Conservation (phyloP, 2,797 vertebrate species). For the Sebastes miniatus region DNA sequence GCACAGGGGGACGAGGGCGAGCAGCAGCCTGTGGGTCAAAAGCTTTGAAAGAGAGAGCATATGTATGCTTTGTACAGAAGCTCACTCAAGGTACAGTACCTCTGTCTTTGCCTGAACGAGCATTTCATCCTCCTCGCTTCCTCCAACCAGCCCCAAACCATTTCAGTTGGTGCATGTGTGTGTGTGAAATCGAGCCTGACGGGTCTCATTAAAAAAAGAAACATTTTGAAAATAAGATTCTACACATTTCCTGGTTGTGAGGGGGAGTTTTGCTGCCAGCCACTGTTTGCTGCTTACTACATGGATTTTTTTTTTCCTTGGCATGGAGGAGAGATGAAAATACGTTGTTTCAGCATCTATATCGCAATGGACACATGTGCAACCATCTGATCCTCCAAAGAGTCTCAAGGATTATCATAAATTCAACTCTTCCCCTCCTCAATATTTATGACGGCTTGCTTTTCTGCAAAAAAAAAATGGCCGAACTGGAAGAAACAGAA, state of each 20-base stretch:
- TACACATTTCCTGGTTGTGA: background rate
- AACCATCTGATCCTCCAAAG: background rate
- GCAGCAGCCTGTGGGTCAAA: slow-evolving; percentile 3
- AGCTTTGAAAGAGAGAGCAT: slow-evolving; percentile 7
- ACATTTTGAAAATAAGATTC: slow-evolving; percentile 9
- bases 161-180: slow-evolving; percentile 17
- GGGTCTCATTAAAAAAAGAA: slow-evolving; percentile 40
- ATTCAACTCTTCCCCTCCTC: background rate
- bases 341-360: background rate
- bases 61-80: background rate
- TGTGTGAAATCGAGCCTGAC: slow-evolving; percentile 43
- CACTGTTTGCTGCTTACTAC: slow-evolving; percentile 5
- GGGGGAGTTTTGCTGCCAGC: slow-evolving; percentile 18
- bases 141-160: slow-evolving; percentile 14
- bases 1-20: background rate
- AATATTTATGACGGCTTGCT: background rate
- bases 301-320: background rate
- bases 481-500: background rate
- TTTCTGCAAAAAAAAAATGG: background rate
- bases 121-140: slow-evolving; percentile 21
- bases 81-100: background rate
- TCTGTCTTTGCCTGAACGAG: slow-evolving; percentile 24
- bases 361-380: slow-evolving; percentile 1
- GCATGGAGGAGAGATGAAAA: background rate
- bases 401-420: background rate